A percentile compares a stretch with the other conserved stretches of the same genome.
Evolutionary conservation across 2,888 invertebrate genomes (phyloP).

Genomic region (Lycia hirtaria): DNA sequence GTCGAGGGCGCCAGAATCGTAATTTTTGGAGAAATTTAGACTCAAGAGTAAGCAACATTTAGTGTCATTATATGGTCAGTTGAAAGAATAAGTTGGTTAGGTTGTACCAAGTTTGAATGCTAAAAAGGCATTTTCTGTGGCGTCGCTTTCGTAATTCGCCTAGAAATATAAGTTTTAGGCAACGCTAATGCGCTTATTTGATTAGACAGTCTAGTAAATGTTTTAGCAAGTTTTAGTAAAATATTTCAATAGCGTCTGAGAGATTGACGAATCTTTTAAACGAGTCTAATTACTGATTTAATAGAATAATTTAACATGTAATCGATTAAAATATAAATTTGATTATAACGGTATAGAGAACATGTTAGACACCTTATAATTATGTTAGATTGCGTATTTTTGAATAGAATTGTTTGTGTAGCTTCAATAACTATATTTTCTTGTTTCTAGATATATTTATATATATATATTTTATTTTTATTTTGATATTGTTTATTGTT

Average conservation of each 20-base stretch:
- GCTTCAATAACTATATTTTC: too few species aligned
- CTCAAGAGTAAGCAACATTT: neutral
- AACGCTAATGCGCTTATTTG: constrained; percentile 18
- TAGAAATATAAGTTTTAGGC: constrained; percentile 16
- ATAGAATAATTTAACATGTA: too few species aligned
- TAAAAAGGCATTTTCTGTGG: constrained; percentile 58
- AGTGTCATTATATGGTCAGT: neutral
- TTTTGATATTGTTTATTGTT: too few species aligned
- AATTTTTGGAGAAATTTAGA: neutral
- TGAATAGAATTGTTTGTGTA: too few species aligned
- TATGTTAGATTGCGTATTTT: too few species aligned
- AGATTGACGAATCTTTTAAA: neutral
- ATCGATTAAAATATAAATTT: too few species aligned
- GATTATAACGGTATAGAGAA: too few species aligned
- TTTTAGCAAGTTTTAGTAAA: constrained; percentile 4
- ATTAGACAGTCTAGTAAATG: neutral
- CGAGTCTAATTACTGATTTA: too few species aligned
- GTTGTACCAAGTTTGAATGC: constrained; percentile 57
- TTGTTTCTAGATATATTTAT: too few species aligned
- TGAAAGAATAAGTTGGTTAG: neutral
- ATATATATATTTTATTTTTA: too few species aligned
- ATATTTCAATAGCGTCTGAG: neutral
- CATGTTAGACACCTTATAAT: too few species aligned
- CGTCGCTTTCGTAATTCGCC: constrained; percentile 47
- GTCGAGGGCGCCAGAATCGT: neutral